A percentile compares a stretch with the other conserved stretches of the same genome.
These are phyloP conservation scores for Caenorhabditis sulstoni DNA, from an alignment of 2,888 invertebrate genomes.

Conservation along the genomic window DNA sequence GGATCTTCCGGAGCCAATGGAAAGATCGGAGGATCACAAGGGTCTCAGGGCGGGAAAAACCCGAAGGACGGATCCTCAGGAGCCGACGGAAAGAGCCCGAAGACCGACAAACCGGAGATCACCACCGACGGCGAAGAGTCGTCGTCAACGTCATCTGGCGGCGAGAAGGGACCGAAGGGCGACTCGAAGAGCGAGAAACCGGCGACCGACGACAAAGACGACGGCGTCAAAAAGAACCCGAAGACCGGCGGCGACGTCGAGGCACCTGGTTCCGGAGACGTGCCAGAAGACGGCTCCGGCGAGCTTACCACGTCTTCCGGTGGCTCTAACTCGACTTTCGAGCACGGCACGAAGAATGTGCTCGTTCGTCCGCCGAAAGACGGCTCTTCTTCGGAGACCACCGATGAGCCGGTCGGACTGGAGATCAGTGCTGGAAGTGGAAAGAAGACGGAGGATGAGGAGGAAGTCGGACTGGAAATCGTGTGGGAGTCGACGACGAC, in stretches of 20 bases:
- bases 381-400: constrained; percentile 9
- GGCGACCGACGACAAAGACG: constrained; percentile 1
- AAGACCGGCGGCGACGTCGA: not conserved
- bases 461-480: constrained; percentile 56
- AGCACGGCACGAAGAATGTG: constrained; percentile 23
- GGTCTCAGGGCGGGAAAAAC: not conserved
- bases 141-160: constrained; percentile 10
- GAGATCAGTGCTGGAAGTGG: constrained; percentile 36
- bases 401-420: constrained; percentile 16
- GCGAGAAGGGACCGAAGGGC: constrained; percentile 19
- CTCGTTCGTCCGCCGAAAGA: not conserved
- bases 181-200: constrained; percentile 17
- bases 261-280: not conserved
- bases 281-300: constrained; percentile 31
- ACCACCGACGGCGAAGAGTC: constrained; percentile 43
- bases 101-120: constrained; percentile 25
- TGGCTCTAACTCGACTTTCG: constrained; percentile 36
- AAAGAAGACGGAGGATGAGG: not conserved
- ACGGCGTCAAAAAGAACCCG: not conserved
- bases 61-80: no score
- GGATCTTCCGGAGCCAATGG: constrained; percentile 1
- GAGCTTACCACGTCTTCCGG: constrained; percentile 38
- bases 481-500: constrained; percentile 44
- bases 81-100: no score
- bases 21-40: not conserved